Base-by-base conservation (phyloP, 1,140 invertebrate species). In the Panagrolaimus sp. region DNA sequence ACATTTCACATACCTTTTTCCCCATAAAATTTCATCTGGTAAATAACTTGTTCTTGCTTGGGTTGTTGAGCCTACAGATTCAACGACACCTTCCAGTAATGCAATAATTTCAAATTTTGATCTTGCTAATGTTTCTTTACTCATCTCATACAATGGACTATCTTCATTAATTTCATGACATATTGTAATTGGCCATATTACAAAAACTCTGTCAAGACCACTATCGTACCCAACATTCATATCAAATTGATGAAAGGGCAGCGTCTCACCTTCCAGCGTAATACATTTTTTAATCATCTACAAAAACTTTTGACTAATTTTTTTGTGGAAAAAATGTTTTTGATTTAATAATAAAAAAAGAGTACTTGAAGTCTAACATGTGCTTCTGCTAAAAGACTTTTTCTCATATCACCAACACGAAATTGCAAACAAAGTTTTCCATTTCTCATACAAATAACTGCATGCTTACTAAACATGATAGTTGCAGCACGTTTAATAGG, bases 331-430 rank as follows among this genome's bases (percentile, higher is more conserved):
- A 70, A 15, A 1, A 17, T 7, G 43, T 45, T 38, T 7, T 38
- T n/a, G n/a, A n/a, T 38, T 38, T 38, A 4, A 4, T 9, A 66
- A 70, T 6, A n/a, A 26, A 12, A 28, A 73, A 21, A 14, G 21
- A 26, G 43, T 68, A 80, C 80, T 74, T 83, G 81, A 9, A 81
- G 63, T 28, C 80, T 43, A 10, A 81, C 73, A 63, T 83, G 81
- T 58, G 86, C 92, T 24, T 93, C 92, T 52, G 98, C 95, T 63
- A 99, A 93, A 83, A 96, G 94, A 10, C 92, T 96, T 84, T 96
- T 96, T 63, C 95, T 87, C 91, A 98, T 95, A 84, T 98, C 95
- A 5, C 95, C 96, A 1, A 98, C 93, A 8, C 96, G 87, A 84
- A 98, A 96, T 89, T 97, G 91, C 15, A 98, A 85, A 78, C 92